Evolutionary conservation across 2,113 vertebrate species (phyloP), one percentile per base, ranked within the genome.

Genomic region (Ifrita kowaldi): DNA sequence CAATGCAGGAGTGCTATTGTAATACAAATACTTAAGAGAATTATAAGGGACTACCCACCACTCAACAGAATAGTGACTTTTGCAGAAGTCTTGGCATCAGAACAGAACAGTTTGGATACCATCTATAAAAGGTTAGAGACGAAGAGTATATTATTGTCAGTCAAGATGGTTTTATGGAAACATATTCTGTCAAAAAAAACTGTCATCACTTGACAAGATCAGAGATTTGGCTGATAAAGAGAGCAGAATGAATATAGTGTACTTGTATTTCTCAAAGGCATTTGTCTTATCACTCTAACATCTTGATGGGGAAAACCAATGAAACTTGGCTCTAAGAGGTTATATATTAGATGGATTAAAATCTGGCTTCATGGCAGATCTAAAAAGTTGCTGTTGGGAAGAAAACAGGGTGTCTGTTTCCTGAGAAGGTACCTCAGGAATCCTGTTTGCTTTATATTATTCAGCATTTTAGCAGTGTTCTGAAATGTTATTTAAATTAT

Each of bases 151-250:
- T 89, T 96, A 95, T 84, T 90, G 91, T 92, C 86, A 89, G 68
- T 93, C 86, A 90, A 37, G 82, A 73, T 62, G 57, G 32, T 62
- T 95, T 95, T 88, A 89, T 89, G 84, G 60, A 93, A 93, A 86
- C 28, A 7, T 89, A 52, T 81, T 85, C 83, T 92, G 91, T 95
- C 93, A 96, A 96, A 93, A 77, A 87, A 84, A 97, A 67, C 93
- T 96, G 96, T 97, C 95, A 92, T 84, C 68, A 7, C 80, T 92
- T 97, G 80, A 92, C 94, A 92, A 63, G 89, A 96, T 84, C 64
- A 59, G 27, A 78, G 65, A 84, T 92, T 73, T 93, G 76, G 60
- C 89, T 92, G 86, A 91, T 92, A 70, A 80, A 94, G 69, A 80
- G 10, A 89, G 79, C 86, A 93, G 89, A 95, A 86, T 88, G 80